phyloP scores from a whole-genome alignment of 2,113 vertebrate species.

The Beaufortia kweichowensis region DNA sequence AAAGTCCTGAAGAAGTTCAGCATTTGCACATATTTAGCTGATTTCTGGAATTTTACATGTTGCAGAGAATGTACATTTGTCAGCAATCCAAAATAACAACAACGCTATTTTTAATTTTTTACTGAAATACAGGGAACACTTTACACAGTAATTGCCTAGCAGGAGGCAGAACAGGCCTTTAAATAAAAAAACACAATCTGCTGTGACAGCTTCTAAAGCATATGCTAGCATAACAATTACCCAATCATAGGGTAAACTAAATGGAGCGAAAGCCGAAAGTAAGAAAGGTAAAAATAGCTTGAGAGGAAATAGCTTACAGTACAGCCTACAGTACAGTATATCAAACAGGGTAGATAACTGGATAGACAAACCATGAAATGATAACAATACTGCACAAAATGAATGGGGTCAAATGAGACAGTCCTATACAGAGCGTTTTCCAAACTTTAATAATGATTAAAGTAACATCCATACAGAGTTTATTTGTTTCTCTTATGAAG shows the following conservation, averaged over 20 bases:
- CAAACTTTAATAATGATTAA: too few relatives aligned
- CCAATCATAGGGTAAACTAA: neutral
- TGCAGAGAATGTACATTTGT: neutral
- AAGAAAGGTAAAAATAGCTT: neutral
- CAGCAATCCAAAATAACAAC: neutral
- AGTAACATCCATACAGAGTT: too few relatives aligned
- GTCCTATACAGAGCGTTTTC: too few relatives aligned
- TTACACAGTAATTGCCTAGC: neutral
- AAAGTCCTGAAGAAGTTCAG: too few relatives aligned
- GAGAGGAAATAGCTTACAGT: neutral
- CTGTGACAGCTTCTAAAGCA: neutral
- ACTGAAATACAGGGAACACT: neutral
- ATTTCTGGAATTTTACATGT: neutral
- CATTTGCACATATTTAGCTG: too few relatives aligned
- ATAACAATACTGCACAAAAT: neutral
- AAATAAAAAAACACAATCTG: neutral
- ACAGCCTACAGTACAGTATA: neutral
- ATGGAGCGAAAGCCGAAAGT: neutral
- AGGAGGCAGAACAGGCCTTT: neutral
- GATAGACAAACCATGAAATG: too few relatives aligned
- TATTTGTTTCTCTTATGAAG: too few relatives aligned
- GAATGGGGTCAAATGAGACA: too few relatives aligned
- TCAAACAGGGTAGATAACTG: too few relatives aligned
- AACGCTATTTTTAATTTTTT: too few relatives aligned
- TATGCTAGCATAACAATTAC: constrained; percentile 5